Base-by-base conservation (phyloP, 2,888 invertebrate genomes). In the Anthophora plumipes region DNA sequence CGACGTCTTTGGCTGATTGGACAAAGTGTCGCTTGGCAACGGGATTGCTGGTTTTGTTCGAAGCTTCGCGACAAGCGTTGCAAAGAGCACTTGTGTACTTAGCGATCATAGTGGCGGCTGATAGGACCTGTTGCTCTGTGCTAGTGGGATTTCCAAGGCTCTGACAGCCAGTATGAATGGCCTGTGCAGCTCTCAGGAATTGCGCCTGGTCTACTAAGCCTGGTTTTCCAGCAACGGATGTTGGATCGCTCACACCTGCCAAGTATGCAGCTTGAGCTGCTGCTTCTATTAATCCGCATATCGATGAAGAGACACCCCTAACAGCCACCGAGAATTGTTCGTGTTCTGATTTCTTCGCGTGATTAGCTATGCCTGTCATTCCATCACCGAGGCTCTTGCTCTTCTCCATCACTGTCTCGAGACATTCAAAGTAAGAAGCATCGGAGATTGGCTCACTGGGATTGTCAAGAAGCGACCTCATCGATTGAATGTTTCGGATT, bases 1-100 rank as follows among this genome's bases (percentile, higher is more conserved):
- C 99, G 1, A 99, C 98, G 91, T 99, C 98, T 93, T 99, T 98
- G 71, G 99, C 99, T 84, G 98, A 97, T 92, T 99, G 98, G 71
- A 99, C 99, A 93, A 99, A 99, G 93, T 99, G 99, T 46, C 98
- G 94, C 94, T 99, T 99, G 73, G 98, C 98, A 5, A 97, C 97
- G 0, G 98, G 97, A 93, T 98, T 98, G 76, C 95, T 95, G 0
- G 98, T 98, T 91, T 97, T 97, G 83, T 97, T 97, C 43, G 98
- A 98, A 0, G 99, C 99, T 69, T 96, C 95, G 43, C 99, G 96
- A 92, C 99, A 99, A 52, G 98, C 97, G 92, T 98, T 99, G 94
- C 99, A 99, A 67, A 99, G 95, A 9, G 98, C 96, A 83, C 98
- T 98, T 0, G 99, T 99, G 94, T 99, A 98, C 92, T 98, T 98